A percentile compares a stretch with the other conserved stretches of the same genome.
Evolutionary conservation across 2,113 vertebrate species (phyloP).

Genomic region (Anoplopoma fimbria): DNA sequence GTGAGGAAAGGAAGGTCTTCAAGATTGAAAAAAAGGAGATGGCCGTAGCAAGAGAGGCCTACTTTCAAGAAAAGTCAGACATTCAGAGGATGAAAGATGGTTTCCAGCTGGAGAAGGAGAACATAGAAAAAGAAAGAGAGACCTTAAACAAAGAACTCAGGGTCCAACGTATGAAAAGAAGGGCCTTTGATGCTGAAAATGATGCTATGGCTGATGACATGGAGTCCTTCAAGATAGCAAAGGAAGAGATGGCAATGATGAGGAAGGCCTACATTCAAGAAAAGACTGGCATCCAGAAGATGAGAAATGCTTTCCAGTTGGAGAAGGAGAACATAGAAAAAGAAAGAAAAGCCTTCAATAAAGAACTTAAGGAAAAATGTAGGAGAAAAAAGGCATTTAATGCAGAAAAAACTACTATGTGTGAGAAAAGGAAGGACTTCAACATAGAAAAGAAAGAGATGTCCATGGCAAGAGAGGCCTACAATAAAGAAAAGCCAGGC

Average conservation of each 20-base stretch:
- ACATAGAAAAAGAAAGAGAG: conserved; percentile 7
- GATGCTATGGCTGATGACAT: neutral
- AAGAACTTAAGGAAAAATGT: neutral
- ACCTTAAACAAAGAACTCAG: neutral
- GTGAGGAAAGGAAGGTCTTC: neutral
- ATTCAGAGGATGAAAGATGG: neutral
- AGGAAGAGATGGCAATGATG: neutral
- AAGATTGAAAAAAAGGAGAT: neutral
- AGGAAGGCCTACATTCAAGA: neutral
- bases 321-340: neutral
- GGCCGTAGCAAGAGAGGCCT: neutral
- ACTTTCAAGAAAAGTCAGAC: neutral
- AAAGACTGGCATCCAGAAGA: neutral
- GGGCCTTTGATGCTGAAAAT: neutral
- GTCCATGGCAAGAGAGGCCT: no score
- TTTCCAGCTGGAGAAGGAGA: neutral
- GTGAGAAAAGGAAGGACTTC: no score
- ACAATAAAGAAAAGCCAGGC: neutral
- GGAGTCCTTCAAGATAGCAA: neutral
- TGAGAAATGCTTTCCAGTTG: neutral
- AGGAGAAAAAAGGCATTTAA: neutral
- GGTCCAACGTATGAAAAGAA: neutral
- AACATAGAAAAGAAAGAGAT: no score
- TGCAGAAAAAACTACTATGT: neutral
- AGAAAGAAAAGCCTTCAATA: neutral